Evolutionary conservation across 2,888 invertebrate genomes (phyloP), one percentile per base, ranked within the genome.

Genomic region (Chalcosyrphus nemorum): DNA sequence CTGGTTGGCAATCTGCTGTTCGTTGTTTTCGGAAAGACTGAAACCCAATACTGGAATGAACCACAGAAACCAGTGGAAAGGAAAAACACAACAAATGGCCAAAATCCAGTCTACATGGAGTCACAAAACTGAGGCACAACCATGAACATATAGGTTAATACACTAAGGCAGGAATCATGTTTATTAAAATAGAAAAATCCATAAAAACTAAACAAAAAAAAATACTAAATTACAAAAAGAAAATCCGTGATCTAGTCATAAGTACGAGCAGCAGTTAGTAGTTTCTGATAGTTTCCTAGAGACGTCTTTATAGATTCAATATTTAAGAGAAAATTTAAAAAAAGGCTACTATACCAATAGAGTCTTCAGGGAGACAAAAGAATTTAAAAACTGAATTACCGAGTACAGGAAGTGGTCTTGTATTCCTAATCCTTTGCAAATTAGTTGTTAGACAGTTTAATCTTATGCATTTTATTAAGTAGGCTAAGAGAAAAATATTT

Each of bases 31-130:
- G 94, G 94, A 24, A 94, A 94, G 59, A 94, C 94, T 5, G 92
- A 93, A 80, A 92, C 93, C 1, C 96, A 96, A 89, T 89, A 92
- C 3, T 96, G 96, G 96, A 95, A 96, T 87, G 93, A 94, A 86
- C 93, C 93, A n/a, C n/a, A n/a, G 0, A 87, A 29, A 13, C 19
- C 50, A 3, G 45, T 13, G 1, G 66, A 15, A 11, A 38, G 47
- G 24, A 19, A 87, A 88, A 77, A 61, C 13, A 32, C 71, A 45
- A 19, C 74, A 50, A 32, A 78, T 17, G 43, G 50, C 19, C 63
- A 75, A 4, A 71, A 75, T 41, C 57, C 35, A 41, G 66, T 77
- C 17, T 35, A 81, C 17, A 54, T 77, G 52, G 77, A 86, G 45
- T 63, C 54, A 70, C 81, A 74, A 63, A 76, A 81, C 54, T 86